Evolutionary conservation across 2,888 invertebrate species (phyloP), one percentile per base, ranked within the genome.

Genomic region (Thumatha senex): DNA sequence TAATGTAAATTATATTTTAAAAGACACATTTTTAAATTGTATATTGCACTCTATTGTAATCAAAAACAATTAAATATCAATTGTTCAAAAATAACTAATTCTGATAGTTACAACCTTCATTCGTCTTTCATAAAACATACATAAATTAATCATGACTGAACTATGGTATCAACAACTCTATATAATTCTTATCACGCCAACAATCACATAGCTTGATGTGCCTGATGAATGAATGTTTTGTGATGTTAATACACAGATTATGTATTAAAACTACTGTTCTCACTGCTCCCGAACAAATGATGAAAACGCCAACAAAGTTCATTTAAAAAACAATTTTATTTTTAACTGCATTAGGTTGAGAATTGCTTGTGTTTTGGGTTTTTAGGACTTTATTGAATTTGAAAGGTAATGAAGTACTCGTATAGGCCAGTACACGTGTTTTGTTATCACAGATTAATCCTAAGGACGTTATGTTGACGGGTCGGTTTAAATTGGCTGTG

Each of bases 211-310:
- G 61, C 72, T 76, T 84, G 85, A 86, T 85, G 82, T 81, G 74
- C 75, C 70, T 86, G 89, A 89, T 89, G 89, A 89, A 90, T 86
- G 86, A 82, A 87, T 78, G 85, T 84, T 89, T 89, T 89, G 88
- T 88, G 84, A 88, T 89, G 87, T 67, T 76, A 77, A 78, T 77
- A 76, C 85, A 80, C 60, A 81, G 86, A 86, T 88, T 86, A 84
- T 86, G 86, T 85, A 78, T 75, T 78, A 73, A 79, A 74, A 74
- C 70, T 76, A 72, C 75, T 74, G 73, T 76, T 77, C 78, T 69
- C 72, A 73, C 68, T 24, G 10, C 56, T 59, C 40, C 14, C 7
- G 15, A 8, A 12, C 7, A 46, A 50, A 67, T 12, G 8, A 33
- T 39, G 0, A n/a, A 58, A 46, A 35, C 10, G 29, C 15, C 38